These are phyloP conservation scores for Neogobius melanostomus DNA, from an alignment of 2,113 vertebrate species.

Conservation along the genomic window DNA sequence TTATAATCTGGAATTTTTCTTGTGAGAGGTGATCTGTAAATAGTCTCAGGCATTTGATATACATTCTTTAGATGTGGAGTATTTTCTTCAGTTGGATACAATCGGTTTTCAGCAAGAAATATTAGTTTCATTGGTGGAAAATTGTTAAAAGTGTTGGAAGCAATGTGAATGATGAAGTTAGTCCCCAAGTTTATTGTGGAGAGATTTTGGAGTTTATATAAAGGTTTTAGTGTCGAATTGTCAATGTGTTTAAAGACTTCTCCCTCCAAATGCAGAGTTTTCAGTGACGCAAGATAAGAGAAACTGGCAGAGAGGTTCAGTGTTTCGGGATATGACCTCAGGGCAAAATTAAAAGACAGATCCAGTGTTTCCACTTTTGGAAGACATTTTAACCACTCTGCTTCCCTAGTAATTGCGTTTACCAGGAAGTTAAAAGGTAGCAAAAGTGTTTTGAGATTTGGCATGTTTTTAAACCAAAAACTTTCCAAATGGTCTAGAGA, in stretches of 20 bases:
- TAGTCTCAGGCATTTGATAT: neutral
- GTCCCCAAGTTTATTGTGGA: constrained; percentile 68
- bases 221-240: constrained; percentile 56
- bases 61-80: fast-evolving
- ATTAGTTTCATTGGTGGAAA: constrained; percentile 67
- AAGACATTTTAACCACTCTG: constrained; percentile 64
- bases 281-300: constrained; percentile 66
- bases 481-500: constrained; percentile 49
- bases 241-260: constrained; percentile 79
- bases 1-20: neutral
- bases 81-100: constrained; percentile 59
- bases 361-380: constrained; percentile 68
- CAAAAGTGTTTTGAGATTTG: constrained; percentile 54
- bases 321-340: constrained; percentile 49
- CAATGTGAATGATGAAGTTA: constrained; percentile 79
- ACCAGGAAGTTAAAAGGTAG: constrained; percentile 73
- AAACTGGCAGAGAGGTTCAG: constrained; percentile 69
- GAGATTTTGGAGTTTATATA: constrained; percentile 73
- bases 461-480: constrained; percentile 68
- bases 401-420: constrained; percentile 33
- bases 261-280: constrained; percentile 67
- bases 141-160: constrained; percentile 62
- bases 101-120: constrained; percentile 81
- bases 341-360: constrained; percentile 77
- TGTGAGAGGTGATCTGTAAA: neutral